phyloP scores from a whole-genome alignment of 2,113 vertebrate genomes.

The Mola mola region DNA sequence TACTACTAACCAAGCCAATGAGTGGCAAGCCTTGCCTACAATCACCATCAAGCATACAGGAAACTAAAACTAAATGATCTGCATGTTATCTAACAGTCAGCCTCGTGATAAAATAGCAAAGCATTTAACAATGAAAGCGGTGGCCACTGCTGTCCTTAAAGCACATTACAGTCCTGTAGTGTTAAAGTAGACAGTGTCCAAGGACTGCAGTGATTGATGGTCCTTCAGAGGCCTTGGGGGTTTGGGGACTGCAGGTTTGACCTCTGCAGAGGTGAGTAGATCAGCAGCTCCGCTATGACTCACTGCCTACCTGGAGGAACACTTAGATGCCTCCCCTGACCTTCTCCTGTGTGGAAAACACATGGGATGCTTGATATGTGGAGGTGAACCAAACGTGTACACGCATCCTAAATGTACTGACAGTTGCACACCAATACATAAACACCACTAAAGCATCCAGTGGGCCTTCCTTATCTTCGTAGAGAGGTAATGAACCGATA shows the following conservation, averaged over 20 bases:
- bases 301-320: constrained; percentile 55
- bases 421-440: constrained; percentile 3
- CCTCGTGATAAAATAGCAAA: constrained; percentile 6
- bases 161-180: constrained; percentile 38
- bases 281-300: constrained; percentile 57
- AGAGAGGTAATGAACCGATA: constrained; percentile 49
- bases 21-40: not conserved
- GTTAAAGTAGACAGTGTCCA: constrained; percentile 39
- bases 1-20: not conserved
- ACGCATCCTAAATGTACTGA: constrained; percentile 5
- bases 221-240: constrained; percentile 66
- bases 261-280: constrained; percentile 69
- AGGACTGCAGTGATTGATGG: constrained; percentile 74
- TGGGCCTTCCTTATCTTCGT: constrained; percentile 41
- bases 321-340: constrained; percentile 49
- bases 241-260: constrained; percentile 63
- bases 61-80: not conserved
- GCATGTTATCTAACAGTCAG: not conserved
- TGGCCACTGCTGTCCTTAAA: constrained; percentile 23
- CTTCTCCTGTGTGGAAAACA: constrained; percentile 48
- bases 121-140: constrained; percentile 6
- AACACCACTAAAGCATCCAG: constrained; percentile 20
- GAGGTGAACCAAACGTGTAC: constrained; percentile 3
- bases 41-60: not conserved
- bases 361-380: constrained; percentile 26